phyloP scores from a whole-genome alignment of 2,888 invertebrate genomes.

The Pheosia tremula region DNA sequence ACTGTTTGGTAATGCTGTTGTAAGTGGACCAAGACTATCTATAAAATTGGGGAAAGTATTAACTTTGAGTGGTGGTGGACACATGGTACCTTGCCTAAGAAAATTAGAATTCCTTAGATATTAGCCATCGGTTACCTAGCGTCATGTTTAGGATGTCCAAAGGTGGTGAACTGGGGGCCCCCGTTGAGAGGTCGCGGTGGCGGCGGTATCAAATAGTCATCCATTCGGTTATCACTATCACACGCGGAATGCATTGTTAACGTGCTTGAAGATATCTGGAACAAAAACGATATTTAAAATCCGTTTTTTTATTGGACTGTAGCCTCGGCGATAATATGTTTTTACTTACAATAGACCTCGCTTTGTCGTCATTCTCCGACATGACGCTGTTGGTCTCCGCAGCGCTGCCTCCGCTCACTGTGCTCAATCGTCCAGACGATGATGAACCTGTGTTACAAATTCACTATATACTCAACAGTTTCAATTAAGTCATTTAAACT shows the following conservation, averaged over 20 bases:
- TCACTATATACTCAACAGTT: not conserved
- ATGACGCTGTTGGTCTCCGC: slow-evolving; percentile 93
- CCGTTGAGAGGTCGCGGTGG: slow-evolving; percentile 84
- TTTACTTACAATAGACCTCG: slow-evolving; percentile 75
- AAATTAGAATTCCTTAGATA: too few species aligned
- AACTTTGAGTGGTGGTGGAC: too few species aligned
- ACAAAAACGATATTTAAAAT: not conserved
- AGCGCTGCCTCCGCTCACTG: slow-evolving; percentile 91
- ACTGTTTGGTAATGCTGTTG: too few species aligned
- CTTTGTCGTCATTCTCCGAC: slow-evolving; percentile 92
- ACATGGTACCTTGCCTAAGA: too few species aligned
- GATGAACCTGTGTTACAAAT: slow-evolving; percentile 85
- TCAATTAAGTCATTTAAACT: not conserved
- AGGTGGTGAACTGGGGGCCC: slow-evolving; percentile 75
- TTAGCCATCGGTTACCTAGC: slow-evolving; percentile 49
- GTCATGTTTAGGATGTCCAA: slow-evolving; percentile 77
- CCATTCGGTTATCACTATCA: slow-evolving; percentile 74
- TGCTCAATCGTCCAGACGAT: slow-evolving; percentile 92
- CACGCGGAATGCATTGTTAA: slow-evolving; percentile 76
- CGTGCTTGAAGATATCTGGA: slow-evolving; percentile 74
- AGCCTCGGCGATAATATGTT: not conserved
- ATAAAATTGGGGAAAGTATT: too few species aligned
- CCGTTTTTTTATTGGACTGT: not conserved
- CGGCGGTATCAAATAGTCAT: slow-evolving; percentile 86
- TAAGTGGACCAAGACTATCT: too few species aligned